phyloP scores from a whole-genome alignment of 2,888 invertebrate genomes.

The Ochlodes sylvanus region DNA sequence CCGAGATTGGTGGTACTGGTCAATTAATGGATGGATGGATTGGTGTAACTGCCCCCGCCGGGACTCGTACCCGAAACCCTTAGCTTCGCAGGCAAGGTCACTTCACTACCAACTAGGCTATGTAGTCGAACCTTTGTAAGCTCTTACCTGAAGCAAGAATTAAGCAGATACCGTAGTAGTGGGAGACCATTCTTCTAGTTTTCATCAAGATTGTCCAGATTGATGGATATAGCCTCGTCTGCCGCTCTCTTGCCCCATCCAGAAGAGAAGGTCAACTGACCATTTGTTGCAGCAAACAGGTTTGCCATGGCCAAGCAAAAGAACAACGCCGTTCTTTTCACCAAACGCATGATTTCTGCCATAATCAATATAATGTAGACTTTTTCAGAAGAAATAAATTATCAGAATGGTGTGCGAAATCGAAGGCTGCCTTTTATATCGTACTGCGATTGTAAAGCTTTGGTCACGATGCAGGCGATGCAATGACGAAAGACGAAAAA shows the following conservation, averaged over 20 bases:
- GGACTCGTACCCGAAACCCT: no score
- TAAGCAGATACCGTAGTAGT: not conserved
- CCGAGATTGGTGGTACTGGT: no score
- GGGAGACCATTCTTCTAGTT: constrained; percentile 4
- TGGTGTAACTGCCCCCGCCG: no score
- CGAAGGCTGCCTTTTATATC: constrained; percentile 13
- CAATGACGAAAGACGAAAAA: not conserved
- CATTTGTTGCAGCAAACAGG: constrained; percentile 56
- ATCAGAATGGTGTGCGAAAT: constrained; percentile 9
- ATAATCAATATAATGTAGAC: constrained; percentile 31
- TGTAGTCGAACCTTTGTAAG: not conserved
- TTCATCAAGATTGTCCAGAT: constrained; percentile 42
- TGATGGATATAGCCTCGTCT: constrained; percentile 46
- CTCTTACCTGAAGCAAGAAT: constrained; percentile 16
- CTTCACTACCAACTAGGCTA: no score
- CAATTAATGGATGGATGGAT: no score
- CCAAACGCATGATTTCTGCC: constrained; percentile 43
- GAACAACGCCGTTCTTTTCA: constrained; percentile 43
- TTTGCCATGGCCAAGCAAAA: constrained; percentile 53
- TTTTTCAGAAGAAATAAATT: constrained; percentile 10
- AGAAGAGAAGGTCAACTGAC: constrained; percentile 84
- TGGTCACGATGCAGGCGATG: not conserved
- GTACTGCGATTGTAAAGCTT: constrained; percentile 3
- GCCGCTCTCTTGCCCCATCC: constrained; percentile 82
- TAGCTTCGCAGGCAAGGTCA: no score